Evolutionary conservation across 2,797 vertebrate genomes (phyloP), one percentile per base, ranked within the genome.

Genomic region (Phataginus tetradactyla): DNA sequence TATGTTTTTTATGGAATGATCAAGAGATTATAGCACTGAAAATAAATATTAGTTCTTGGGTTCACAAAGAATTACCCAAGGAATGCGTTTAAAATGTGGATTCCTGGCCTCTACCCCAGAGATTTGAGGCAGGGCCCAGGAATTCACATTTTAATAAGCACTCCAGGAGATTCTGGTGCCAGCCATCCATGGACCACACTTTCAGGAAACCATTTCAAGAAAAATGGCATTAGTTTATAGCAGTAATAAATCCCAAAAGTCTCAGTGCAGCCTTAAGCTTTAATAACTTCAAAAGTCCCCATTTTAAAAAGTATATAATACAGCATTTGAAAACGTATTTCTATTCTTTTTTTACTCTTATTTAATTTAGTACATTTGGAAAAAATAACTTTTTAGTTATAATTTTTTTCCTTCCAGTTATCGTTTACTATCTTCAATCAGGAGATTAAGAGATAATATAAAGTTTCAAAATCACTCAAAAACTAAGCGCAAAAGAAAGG

Each of bases 71-170:
- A 32, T 74, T n/a, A 53, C 49, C 20, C 23, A 90, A 87, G 61
- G 90, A 95, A 90, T 79, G 51, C 23, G 5, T 90, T 88, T 85
- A 90, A 77, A 93, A 92, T 90, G 51, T 78, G 80, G 49, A 80
- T 23, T 32, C 23, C 79, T 88, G 68, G 45, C 34, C 12, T 3
- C 4, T 45, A 9, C 39, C 55, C 83, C 68, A 83, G 93, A 88
- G 55, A 92, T 39, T 15, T 61, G 42, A 94, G 55, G 37, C 34
- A 45, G 45, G 81, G 32, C 34, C 92, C 61, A 78, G 79, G 68
- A 96, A 96, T 83, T 79, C 74, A 84, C 59, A 93, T 91, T 83
- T 86, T 86, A 86, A 91, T 39, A 75, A 37, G 68, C n/a, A 14
- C 86, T 69, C 20, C 63, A 29, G 18, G 32, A 59, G 5, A 79